These are phyloP conservation scores for Columba livia DNA, from an alignment of 2,113 vertebrate genomes.

Conservation along the genomic window DNA sequence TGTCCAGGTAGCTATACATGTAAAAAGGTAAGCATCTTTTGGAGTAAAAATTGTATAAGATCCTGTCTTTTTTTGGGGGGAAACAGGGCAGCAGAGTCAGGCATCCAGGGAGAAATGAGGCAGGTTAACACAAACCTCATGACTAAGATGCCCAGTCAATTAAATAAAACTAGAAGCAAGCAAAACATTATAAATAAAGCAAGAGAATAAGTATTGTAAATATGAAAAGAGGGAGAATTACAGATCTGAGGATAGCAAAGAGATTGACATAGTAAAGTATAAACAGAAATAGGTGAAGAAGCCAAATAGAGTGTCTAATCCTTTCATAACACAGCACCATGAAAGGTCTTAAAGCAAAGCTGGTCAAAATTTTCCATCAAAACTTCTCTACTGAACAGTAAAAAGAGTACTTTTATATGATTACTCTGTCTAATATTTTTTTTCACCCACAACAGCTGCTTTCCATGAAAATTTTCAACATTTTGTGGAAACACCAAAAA, in stretches of 20 bases:
- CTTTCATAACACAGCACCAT: slow-evolving; percentile 1
- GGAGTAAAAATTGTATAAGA: too few relatives aligned
- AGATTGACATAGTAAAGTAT: neutral
- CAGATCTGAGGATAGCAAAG: neutral
- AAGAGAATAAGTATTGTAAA: neutral
- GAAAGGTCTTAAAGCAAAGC: slow-evolving; percentile 7
- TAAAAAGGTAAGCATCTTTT: too few relatives aligned
- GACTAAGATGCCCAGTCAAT: neutral
- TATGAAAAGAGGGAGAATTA: neutral
- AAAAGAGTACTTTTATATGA: slow-evolving; percentile 6
- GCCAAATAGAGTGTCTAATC: neutral
- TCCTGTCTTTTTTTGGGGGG: too few relatives aligned
- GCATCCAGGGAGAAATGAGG: neutral
- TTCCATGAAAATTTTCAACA: slow-evolving; percentile 52
- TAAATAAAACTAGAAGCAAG: neutral
- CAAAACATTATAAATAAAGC: neutral
- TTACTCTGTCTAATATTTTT: neutral
- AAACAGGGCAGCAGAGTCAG: neutral
- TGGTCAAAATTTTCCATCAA: slow-evolving; percentile 34
- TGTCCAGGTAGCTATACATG: too few relatives aligned
- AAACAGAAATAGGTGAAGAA: neutral
- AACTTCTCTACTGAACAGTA: neutral
- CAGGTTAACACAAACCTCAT: neutral
- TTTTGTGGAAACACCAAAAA: slow-evolving; percentile 39
- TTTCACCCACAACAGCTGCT: slow-evolving; percentile 39